Evolutionary conservation across 1,140 invertebrate genomes (phyloP).

Genomic region (Drosophila orosa): DNA sequence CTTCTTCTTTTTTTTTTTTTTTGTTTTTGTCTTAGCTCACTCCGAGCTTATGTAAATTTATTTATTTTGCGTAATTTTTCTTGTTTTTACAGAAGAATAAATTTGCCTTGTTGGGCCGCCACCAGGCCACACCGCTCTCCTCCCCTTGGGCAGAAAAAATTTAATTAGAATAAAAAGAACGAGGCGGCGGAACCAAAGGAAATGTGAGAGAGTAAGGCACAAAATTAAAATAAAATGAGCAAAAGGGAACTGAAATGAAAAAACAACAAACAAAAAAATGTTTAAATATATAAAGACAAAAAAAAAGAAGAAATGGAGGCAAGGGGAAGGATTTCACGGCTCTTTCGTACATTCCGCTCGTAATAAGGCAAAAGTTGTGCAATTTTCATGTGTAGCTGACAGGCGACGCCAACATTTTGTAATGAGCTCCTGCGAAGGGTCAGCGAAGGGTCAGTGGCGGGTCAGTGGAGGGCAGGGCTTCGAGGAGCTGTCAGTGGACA

Average conservation of each 20-base stretch:
- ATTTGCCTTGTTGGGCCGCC: conserved; percentile 67
- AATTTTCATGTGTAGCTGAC: conserved; percentile 83
- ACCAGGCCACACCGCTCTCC: not conserved
- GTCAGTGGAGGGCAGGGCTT: conserved; percentile 3
- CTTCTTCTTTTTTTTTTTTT: conserved; percentile 12
- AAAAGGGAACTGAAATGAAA: conserved; percentile 33
- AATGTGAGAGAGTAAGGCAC: conserved; percentile 36
- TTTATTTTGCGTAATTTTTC: conserved; percentile 84
- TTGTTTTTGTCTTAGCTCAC: conserved; percentile 33
- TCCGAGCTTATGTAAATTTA: conserved; percentile 83
- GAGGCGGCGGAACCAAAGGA: conserved; percentile 39
- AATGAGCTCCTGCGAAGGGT: conserved; percentile 59
- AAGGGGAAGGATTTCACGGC: conserved; percentile 36
- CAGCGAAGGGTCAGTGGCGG: conserved; percentile 13
- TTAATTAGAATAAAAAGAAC: conserved; percentile 82
- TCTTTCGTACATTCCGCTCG: conserved; percentile 45
- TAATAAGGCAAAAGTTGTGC: conserved; percentile 82
- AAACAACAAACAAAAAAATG: conserved; percentile 10
- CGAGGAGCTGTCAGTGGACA: conserved; percentile 46
- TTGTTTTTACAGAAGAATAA: conserved; percentile 81
- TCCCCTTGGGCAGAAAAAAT: conserved; percentile 60
- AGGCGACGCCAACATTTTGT: conserved; percentile 67
- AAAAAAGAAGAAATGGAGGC: conserved; percentile 15
- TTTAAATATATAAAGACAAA: conserved; percentile 7
- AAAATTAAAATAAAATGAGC: conserved; percentile 69